Evolutionary conservation across 1,140 invertebrate species (phyloP).

Genomic region (Meloidogyne exigua): DNA sequence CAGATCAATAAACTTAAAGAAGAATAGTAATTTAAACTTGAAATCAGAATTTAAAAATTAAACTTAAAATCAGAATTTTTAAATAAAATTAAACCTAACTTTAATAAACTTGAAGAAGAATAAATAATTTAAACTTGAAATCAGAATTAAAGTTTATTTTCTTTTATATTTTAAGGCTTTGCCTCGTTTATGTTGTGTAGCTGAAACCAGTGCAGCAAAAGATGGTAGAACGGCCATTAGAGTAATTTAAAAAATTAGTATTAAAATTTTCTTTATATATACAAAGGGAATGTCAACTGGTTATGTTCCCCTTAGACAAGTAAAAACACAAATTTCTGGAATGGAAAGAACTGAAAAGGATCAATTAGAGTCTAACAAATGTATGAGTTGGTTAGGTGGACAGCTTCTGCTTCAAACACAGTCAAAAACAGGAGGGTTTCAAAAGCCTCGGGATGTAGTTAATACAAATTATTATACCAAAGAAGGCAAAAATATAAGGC

Average conservation of each 20-base stretch:
- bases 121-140: not conserved
- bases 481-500: conserved; percentile 16
- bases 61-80: too few species aligned
- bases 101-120: too few species aligned
- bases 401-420: conserved; percentile 44
- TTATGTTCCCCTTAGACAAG: conserved; percentile 27
- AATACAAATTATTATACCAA: conserved; percentile 38
- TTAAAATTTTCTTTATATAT: conserved; percentile 9
- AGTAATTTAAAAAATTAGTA: not conserved
- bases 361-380: conserved; percentile 44
- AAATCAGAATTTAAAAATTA: too few species aligned
- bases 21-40: too few species aligned
- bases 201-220: conserved; percentile 31
- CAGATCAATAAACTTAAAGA: too few species aligned
- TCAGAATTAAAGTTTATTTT: not conserved
- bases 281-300: conserved; percentile 21
- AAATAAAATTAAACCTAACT: too few species aligned
- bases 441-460: conserved; percentile 41
- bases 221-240: conserved; percentile 23
- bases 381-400: conserved; percentile 44
- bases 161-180: conserved; percentile 18
- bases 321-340: conserved; percentile 38
- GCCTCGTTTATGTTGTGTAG: conserved; percentile 40
- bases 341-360: conserved; percentile 42
- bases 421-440: conserved; percentile 41